Evolutionary conservation across 2,797 vertebrate species (phyloP), one percentile per base, ranked within the genome.

Genomic region (Chiloscyllium punctatum): DNA sequence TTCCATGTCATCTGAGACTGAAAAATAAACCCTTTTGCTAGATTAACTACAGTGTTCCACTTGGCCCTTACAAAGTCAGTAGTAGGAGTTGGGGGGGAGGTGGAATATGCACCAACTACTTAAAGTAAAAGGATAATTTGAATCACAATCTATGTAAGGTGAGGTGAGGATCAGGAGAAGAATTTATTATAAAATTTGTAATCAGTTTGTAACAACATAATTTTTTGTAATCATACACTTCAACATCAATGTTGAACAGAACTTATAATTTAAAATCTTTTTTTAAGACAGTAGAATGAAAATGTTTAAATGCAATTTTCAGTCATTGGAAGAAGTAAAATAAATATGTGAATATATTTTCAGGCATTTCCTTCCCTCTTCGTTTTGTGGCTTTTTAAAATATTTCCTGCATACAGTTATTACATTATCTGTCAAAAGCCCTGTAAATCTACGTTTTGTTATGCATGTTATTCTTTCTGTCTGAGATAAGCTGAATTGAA

Each of bases 141-240:
- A 62, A 62, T 62, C 57, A 62, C 57, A 62, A 62, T 62, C 57
- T 9, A 11, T 62, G 57, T 62, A 62, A 62, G 57, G 57, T 3
- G 57, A 62, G 57, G 57, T 62, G 57, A 11, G 11, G 57, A 62
- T 48, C 42, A 48, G 42, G 57, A 57, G 57, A 62, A 11, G 11
- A 8, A 13, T 62, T 62, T 62, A 62, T 62, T 62, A 9, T 62
- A 62, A 62, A 62, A 62, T 62, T 62, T 62, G 7, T 11, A 62
- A 62, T 62, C 57, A 62, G 7, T 62, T 62, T 62, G 57, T 9
- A 13, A 62, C 57, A 13, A 62, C 57, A n/a, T 68, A 42, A 66
- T n/a, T 92, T 86, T 18, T 91, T 92, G 68, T 92, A 48, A 68
- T 92, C n/a, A 92, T 37, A n/a, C 37, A n/a, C 90, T 68, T 94